Conservation (phyloP, 2,113 vertebrate species). For the Austrofundulus limnaeus region DNA sequence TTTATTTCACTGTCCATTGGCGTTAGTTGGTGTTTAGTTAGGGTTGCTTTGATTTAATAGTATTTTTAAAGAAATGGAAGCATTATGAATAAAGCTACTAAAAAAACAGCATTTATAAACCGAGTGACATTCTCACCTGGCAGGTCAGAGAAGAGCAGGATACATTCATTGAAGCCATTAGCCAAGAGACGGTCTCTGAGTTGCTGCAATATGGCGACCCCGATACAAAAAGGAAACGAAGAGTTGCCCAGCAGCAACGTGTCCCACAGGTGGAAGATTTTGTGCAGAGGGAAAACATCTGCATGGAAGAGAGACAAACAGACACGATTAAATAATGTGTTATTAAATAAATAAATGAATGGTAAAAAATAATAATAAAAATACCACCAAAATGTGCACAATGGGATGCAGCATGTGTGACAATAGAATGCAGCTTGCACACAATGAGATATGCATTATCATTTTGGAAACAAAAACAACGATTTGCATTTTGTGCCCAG, state of each 20-base stretch:
- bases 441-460: slow-evolving; percentile 26
- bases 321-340: slow-evolving; percentile 17
- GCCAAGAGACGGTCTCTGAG: slow-evolving; percentile 92
- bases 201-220: slow-evolving; percentile 95
- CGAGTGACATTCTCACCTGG: slow-evolving; percentile 81
- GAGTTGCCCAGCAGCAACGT: slow-evolving; percentile 95
- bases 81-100: neutral
- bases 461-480: slow-evolving; percentile 38
- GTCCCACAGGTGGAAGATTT: slow-evolving; percentile 99
- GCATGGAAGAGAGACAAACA: slow-evolving; percentile 35
- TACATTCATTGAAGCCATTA: slow-evolving; percentile 98
- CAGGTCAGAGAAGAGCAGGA: slow-evolving; percentile 97
- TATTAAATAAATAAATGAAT: slow-evolving; percentile 5
- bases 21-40: no score
- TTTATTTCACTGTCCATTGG: no score
- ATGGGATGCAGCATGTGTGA: slow-evolving; percentile 17
- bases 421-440: slow-evolving; percentile 5
- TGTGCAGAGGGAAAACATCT: slow-evolving; percentile 98
- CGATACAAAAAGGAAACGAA: slow-evolving; percentile 97
- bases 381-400: slow-evolving; percentile 12
- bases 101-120: neutral
- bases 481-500: slow-evolving; percentile 56
- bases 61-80: no score
- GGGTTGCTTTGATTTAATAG: no score
- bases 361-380: slow-evolving; percentile 13